phyloP scores from a whole-genome alignment of 1,140 invertebrate genomes.

The Paralvinella palmiformis region DNA sequence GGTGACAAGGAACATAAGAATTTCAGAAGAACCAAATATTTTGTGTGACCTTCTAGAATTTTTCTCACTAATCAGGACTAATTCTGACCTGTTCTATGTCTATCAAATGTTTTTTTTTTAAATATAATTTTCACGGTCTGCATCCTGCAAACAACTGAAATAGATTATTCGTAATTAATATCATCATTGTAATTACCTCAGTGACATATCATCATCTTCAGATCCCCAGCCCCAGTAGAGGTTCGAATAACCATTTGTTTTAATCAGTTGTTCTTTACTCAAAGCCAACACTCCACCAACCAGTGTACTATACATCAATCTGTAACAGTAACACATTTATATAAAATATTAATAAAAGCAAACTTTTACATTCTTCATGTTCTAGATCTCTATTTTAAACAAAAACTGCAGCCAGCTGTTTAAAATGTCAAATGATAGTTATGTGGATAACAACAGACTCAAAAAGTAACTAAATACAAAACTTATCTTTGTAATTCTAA shows the following conservation, averaged over 20 bases:
- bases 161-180: not conserved
- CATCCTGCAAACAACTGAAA: not conserved
- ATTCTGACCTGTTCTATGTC: not conserved
- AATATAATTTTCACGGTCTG: not conserved
- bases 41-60: not conserved
- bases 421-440: too few species aligned
- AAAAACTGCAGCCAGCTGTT: too few species aligned
- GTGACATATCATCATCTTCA: slow-evolving; percentile 4
- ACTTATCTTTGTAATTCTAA: too few species aligned
- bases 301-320: slow-evolving; percentile 22
- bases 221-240: slow-evolving; percentile 2
- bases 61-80: not conserved
- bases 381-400: too few species aligned
- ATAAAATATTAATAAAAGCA: too few species aligned
- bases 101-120: not conserved
- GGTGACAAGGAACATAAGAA: too few species aligned
- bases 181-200: not conserved
- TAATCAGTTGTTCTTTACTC: not conserved
- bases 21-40: too few species aligned
- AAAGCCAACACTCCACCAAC: slow-evolving; percentile 30
- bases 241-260: slow-evolving; percentile 2
- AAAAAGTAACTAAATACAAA: too few species aligned
- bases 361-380: too few species aligned
- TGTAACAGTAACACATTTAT: slow-evolving; percentile 8
- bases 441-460: too few species aligned